A percentile compares a stretch with the other conserved stretches of the same genome.
Evolutionary conservation across 1,140 invertebrate genomes (phyloP).

Genomic region (Drosophila tristis): DNA sequence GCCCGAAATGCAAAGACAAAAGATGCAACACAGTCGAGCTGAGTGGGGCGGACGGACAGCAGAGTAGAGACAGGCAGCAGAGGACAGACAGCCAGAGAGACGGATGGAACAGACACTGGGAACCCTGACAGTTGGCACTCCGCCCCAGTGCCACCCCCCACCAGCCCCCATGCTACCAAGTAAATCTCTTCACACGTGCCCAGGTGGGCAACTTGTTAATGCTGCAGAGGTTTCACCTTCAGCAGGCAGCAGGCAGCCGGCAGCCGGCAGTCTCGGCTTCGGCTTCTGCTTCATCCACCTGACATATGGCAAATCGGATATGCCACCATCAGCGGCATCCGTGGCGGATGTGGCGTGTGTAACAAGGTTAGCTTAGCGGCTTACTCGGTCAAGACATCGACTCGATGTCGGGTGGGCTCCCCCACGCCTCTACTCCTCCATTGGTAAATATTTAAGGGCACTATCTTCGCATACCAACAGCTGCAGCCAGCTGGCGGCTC

Average conservation of each 20-base stretch:
- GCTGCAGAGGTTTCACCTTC: constrained; percentile 25
- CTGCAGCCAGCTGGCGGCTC: neutral
- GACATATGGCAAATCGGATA: constrained; percentile 61
- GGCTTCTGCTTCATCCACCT: constrained; percentile 39
- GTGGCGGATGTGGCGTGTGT: constrained; percentile 44
- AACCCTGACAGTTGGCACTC: neutral
- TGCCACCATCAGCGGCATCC: constrained; percentile 22
- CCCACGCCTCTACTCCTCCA: neutral
- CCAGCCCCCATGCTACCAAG: neutral
- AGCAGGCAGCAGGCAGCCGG: constrained; percentile 3
- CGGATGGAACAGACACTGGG: constrained; percentile 14
- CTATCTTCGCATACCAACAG: neutral
- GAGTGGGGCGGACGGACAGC: neutral
- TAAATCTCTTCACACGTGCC: constrained; percentile 69
- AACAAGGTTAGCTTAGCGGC: constrained; percentile 70
- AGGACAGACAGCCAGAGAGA: constrained; percentile 27
- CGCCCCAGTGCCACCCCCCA: neutral
- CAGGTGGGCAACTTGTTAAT: constrained; percentile 71
- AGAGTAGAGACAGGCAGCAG: constrained; percentile 21
- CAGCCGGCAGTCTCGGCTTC: neutral
- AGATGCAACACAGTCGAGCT: constrained; percentile 51
- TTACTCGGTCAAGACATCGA: constrained; percentile 61
- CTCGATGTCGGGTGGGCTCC: neutral
- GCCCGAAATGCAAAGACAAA: constrained; percentile 62
- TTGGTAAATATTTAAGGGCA: constrained; percentile 56